phyloP scores from a whole-genome alignment of 2,797 vertebrate species.

The Taeniopygia guttata region DNA sequence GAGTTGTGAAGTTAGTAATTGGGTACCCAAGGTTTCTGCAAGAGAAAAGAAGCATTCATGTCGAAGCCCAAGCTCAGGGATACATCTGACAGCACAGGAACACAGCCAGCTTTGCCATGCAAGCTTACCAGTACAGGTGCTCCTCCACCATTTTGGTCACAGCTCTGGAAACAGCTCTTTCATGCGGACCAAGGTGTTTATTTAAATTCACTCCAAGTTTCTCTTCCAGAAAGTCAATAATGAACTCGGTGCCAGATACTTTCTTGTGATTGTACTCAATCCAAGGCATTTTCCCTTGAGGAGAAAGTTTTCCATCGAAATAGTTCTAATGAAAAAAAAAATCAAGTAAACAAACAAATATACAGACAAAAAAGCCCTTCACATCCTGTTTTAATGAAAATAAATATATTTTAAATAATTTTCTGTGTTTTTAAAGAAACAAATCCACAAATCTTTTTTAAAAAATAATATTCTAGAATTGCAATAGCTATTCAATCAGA shows the following conservation, averaged over 20 bases:
- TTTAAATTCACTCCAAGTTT: constrained; percentile 92
- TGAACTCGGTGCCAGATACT: constrained; percentile 93
- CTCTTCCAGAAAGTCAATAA: constrained; percentile 97
- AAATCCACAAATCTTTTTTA: background rate
- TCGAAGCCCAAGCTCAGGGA: background rate
- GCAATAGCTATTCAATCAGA: background rate
- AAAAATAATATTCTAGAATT: background rate
- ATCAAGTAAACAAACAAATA: background rate
- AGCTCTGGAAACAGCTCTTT: constrained; percentile 90
- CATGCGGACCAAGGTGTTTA: constrained; percentile 87
- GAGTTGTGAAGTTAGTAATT: background rate
- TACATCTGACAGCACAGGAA: background rate
- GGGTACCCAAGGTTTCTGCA: background rate
- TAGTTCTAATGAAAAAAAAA: constrained; percentile 84
- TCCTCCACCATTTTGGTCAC: constrained; percentile 98
- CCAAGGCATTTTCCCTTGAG: constrained; percentile 99
- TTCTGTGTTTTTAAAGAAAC: background rate
- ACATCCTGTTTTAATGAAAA: background rate
- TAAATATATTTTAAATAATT: background rate
- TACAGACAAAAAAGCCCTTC: background rate
- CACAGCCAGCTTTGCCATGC: background rate
- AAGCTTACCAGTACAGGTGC: constrained; percentile 95
- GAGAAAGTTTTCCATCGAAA: constrained; percentile 97
- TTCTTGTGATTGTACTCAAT: constrained; percentile 96
- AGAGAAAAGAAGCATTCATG: background rate